phyloP scores from a whole-genome alignment of 2,888 invertebrate species.

The Drosophila maculinotata region DNA sequence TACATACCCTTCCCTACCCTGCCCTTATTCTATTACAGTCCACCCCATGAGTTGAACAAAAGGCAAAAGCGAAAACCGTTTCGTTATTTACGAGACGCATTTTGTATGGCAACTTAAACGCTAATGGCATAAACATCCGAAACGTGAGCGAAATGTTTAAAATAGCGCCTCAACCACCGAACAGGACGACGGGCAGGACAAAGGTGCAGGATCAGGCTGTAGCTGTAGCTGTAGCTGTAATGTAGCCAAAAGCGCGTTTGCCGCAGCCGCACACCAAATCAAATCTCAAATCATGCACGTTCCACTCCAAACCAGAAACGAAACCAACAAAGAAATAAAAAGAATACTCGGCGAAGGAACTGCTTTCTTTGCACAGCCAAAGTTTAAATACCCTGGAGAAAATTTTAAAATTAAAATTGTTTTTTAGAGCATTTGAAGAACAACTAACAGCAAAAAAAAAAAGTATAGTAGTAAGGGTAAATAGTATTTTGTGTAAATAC shows the following conservation, averaged over 20 bases:
- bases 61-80: constrained; percentile 54
- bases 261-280: constrained; percentile 67
- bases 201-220: constrained; percentile 42
- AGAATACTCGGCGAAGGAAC: neutral
- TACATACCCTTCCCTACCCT: neutral
- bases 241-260: constrained; percentile 67
- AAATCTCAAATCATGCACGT: constrained; percentile 81
- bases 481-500: too few relatives aligned
- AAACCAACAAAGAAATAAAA: constrained; percentile 18
- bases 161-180: constrained; percentile 47
- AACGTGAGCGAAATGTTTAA: constrained; percentile 82
- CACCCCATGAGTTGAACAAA: constrained; percentile 19
- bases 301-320: constrained; percentile 30
- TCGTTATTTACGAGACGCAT: constrained; percentile 75
- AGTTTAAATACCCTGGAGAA: too few relatives aligned
- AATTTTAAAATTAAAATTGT: too few relatives aligned
- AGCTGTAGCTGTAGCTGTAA: constrained; percentile 59
- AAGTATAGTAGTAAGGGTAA: too few relatives aligned
- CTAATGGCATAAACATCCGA: constrained; percentile 84
- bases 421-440: too few relatives aligned
- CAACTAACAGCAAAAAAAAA: too few relatives aligned
- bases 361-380: neutral
- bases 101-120: constrained; percentile 83
- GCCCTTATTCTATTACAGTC: neutral
- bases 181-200: constrained; percentile 39